Base-by-base conservation (phyloP, 2,797 vertebrate species). In the Merluccius polli region DNA sequence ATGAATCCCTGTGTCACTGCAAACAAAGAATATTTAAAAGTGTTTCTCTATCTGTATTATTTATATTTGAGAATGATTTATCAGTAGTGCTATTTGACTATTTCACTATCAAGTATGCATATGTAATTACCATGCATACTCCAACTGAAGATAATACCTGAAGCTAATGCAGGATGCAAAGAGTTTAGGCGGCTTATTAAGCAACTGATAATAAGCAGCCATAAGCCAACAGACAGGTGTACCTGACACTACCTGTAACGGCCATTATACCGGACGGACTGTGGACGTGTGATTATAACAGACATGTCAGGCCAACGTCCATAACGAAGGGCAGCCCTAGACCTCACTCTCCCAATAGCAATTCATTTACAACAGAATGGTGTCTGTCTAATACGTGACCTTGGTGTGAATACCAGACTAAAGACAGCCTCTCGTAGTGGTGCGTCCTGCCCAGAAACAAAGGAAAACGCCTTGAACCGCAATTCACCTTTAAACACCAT, bases 321-420 rank as follows among this genome's bases (percentile, higher is more conserved):
- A 38, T n/a, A 75, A 70, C 67, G 48, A 75, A 29, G 77, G 16
- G 76, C 31, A 78, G 33, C 24, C 74, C 13, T 75, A 77, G 36
- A 70, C 48, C 32, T n/a, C 70, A 63, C 48, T 38, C 31, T 35
- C 30, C 75, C 30, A 30, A 27, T 36, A 70, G 15, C 0, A 15
- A 75, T 29, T 30, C 71, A 35, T n/a, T 76, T 48, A 73, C 33
- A 27, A 27, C 31, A n/a, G 70, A 72, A 44, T 52, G 74, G 24
- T 71, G 30, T 6, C n/a, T 65, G 4, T 65, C 7, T 30, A 33
- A 24, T 30, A 21, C 29, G 35, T 29, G 36, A 78, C 68, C 30
- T 68, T 78, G 68, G 71, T 52, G 8, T 78, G 11, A 65, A 27
- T 24, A 65, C 12, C 13, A 65, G 2, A 65, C 10, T 65, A 27